A percentile compares a stretch with the other conserved stretches of the same genome.
These are phyloP conservation scores for Liposcelis brunnea DNA, from an alignment of 2,888 invertebrate genomes.

Conservation along the genomic window DNA sequence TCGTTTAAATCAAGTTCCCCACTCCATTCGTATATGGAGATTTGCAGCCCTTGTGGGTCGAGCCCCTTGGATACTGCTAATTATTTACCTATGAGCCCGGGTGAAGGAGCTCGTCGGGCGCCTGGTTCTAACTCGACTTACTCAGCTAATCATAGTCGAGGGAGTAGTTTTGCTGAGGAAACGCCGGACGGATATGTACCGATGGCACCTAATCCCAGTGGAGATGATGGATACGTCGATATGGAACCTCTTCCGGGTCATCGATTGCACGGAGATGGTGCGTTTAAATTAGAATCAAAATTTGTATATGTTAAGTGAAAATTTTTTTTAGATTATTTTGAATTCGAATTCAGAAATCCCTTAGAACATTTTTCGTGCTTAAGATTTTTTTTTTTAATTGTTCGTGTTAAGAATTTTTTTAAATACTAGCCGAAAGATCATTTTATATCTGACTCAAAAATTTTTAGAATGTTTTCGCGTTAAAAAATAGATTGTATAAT, in stretches of 20 bases:
- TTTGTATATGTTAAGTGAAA: too few species aligned
- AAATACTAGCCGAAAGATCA: too few species aligned
- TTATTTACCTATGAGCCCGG: slow-evolving; percentile 6
- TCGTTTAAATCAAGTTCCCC: slow-evolving; percentile 28
- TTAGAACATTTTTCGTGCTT: too few species aligned
- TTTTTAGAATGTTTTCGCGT: too few species aligned
- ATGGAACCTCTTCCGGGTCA: slow-evolving; percentile 30
- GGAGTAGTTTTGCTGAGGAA: slow-evolving; percentile 40
- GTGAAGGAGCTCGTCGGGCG: background rate
- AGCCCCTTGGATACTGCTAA: slow-evolving; percentile 26
- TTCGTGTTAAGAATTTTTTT: too few species aligned
- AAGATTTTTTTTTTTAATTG: too few species aligned
- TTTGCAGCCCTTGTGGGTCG: slow-evolving; percentile 25
- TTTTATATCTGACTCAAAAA: too few species aligned
- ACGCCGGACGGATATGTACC: slow-evolving; percentile 40
- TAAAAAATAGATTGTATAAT: too few species aligned
- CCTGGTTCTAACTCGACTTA: background rate
- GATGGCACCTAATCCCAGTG: slow-evolving; percentile 38
- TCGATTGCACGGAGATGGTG: background rate
- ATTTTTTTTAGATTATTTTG: background rate
- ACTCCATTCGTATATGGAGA: slow-evolving; percentile 24
- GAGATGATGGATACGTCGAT: slow-evolving; percentile 40
- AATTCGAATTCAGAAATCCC: too few species aligned
- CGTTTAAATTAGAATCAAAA: too few species aligned
- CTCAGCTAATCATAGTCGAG: slow-evolving; percentile 34